Evolutionary conservation across 2,113 vertebrate species (phyloP), one percentile per base, ranked within the genome.

Genomic region (Saccopteryx bilineata): DNA sequence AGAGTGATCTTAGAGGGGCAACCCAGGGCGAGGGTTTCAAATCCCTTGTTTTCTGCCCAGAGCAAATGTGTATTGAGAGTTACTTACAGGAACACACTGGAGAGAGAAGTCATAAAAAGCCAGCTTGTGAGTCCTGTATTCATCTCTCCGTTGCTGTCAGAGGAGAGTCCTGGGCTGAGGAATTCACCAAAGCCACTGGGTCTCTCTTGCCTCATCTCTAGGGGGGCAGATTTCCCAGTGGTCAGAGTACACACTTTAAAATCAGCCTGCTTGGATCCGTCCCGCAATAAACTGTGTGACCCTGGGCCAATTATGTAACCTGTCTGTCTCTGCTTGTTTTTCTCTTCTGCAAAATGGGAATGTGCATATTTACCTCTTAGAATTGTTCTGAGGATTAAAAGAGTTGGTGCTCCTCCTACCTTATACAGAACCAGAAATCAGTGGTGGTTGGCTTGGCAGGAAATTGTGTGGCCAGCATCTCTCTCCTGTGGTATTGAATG

Each of bases 301-400:
- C n/a, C 52, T 66, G 31, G 68, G 56, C 18, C 61, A 74, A 69
- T 74, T 26, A 69, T 0, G 6, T 12, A 39, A 65, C 5, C 48
- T 84, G 2, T 71, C 48, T 74, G 33, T 65, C 52, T 60, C 48
- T 63, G 71, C 54, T 56, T 94, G 0, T 46, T 56, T 63, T 87
- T 54, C 78, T 80, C 39, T 76, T 83, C 82, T 96, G 75, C 48
- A 91, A 89, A 85, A 89, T 50, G 63, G 82, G 83, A 26, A 33
- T 11, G 85, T 74, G 33, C 23, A 54, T 24, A 7, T 52, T 54
- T 50, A 46, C 31, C 46, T 54, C 18, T n/a, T 24, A 56, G 68
- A 39, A 15, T 50, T 92, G 65, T 54, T 83, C 39, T 28, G 46
- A 74, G 72, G 56, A 31, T 50, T 68, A 65, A 14, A n/a, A 56